phyloP scores from a whole-genome alignment of 2,113 vertebrate species.

The Cheirogaleus medius region DNA sequence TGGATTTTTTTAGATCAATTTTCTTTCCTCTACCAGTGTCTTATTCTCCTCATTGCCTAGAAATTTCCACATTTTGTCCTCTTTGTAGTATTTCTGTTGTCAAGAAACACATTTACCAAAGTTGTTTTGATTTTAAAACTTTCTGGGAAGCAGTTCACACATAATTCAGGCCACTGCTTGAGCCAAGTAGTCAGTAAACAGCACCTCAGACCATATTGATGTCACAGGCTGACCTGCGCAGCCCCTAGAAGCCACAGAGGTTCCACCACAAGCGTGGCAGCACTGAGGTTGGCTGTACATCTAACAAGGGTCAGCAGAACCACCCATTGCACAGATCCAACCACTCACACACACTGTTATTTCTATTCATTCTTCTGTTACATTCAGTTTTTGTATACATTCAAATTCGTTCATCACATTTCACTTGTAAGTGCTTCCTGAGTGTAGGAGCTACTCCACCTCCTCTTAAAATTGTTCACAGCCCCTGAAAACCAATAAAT shows the following conservation, averaged over 20 bases:
- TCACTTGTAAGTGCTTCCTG: background rate
- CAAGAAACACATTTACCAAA: background rate
- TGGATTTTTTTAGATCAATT: background rate
- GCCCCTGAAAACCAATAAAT: background rate
- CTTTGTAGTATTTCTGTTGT: background rate
- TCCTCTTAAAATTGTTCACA: background rate
- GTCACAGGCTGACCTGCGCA: background rate
- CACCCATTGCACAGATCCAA: background rate
- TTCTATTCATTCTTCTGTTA: background rate
- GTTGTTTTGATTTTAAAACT: background rate
- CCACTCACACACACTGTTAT: background rate
- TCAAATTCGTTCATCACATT: background rate
- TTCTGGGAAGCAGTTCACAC: background rate
- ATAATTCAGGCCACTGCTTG: background rate
- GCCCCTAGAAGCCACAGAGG: background rate
- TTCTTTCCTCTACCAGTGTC: background rate
- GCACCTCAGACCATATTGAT: background rate
- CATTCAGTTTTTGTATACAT: background rate
- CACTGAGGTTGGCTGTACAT: background rate
- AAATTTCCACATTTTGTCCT: background rate
- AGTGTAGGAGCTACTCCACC: background rate
- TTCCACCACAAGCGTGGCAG: background rate
- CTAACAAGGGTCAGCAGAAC: background rate
- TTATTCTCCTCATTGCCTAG: background rate
- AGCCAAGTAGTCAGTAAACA: background rate